Conservation (phyloP, 2,888 invertebrate species). For the Margaritifera margaritifera region DNA sequence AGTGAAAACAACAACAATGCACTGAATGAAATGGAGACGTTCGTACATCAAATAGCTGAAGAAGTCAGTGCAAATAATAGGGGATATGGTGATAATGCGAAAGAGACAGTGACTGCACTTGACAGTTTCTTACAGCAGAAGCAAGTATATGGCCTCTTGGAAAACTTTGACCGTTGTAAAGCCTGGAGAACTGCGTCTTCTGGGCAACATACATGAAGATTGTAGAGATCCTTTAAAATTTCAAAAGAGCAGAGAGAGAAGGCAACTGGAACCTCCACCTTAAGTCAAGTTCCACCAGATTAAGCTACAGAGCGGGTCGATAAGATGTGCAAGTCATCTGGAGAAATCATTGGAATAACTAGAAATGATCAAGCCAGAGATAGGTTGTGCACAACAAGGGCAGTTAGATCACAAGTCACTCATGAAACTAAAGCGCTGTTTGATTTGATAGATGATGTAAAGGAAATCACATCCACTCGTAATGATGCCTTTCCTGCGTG, state of each 20-base stretch:
- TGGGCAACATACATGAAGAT: constrained; percentile 1
- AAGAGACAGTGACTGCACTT: no score
- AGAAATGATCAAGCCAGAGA: constrained; percentile 19
- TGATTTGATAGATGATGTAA: constrained; percentile 1
- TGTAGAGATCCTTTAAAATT: constrained; percentile 12
- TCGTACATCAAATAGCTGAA: no score
- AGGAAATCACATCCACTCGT: not conserved
- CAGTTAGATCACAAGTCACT: constrained; percentile 10
- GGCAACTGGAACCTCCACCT: constrained; percentile 26
- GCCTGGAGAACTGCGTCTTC: not conserved
- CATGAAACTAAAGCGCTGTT: not conserved
- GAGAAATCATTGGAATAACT: constrained; percentile 21
- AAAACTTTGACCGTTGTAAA: no score
- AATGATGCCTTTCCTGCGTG: not conserved
- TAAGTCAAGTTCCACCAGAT: constrained; percentile 13
- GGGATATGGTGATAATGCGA: no score
- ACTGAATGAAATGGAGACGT: not conserved
- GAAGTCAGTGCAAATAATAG: no score
- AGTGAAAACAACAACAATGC: constrained; percentile 1
- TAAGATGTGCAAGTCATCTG: constrained; percentile 16
- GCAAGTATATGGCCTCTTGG: no score
- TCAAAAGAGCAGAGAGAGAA: constrained; percentile 20
- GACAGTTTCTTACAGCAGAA: no score
- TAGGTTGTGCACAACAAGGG: constrained; percentile 16
- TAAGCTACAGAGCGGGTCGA: constrained; percentile 18